Evolutionary conservation across 2,888 invertebrate genomes (phyloP).

Genomic region (Agelastica alni): DNA sequence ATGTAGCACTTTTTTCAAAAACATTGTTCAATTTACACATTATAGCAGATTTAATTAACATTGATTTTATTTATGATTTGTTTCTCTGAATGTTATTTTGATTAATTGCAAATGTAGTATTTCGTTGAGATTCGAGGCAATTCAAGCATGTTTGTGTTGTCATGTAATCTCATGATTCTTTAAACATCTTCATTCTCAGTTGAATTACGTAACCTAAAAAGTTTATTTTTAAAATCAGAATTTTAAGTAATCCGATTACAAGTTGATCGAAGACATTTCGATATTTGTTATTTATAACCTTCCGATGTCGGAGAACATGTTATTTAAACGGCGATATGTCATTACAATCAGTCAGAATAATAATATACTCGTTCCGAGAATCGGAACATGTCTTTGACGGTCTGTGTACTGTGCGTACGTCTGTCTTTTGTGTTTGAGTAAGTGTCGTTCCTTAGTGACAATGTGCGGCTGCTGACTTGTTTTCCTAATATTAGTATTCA

Average conservation of each 20-base stretch:
- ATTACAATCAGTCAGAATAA: constrained; percentile 27
- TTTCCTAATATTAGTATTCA: constrained; percentile 51
- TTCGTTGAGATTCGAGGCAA: no score
- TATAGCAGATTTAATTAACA: no score
- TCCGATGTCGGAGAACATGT: constrained; percentile 17
- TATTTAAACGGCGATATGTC: constrained; percentile 24
- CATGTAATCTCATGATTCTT: no score
- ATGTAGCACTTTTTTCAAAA: no score
- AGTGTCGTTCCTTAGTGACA: constrained; percentile 35
- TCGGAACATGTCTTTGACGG: constrained; percentile 23
- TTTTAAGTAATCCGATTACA: constrained; percentile 10
- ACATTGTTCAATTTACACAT: no score
- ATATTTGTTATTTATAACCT: constrained; percentile 24
- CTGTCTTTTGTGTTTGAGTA: constrained; percentile 20
- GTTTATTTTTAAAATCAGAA: constrained; percentile 20
- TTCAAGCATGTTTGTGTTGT: no score
- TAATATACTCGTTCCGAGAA: constrained; percentile 26
- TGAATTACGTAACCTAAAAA: no score
- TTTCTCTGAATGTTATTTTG: no score
- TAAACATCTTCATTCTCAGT: no score
- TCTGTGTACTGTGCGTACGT: constrained; percentile 5
- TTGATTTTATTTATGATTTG: no score
- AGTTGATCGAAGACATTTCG: constrained; percentile 9
- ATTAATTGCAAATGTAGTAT: no score
- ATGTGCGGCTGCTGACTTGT: constrained; percentile 34